Conservation (phyloP, 2,888 invertebrate species). For the Melipona bicolor region DNA sequence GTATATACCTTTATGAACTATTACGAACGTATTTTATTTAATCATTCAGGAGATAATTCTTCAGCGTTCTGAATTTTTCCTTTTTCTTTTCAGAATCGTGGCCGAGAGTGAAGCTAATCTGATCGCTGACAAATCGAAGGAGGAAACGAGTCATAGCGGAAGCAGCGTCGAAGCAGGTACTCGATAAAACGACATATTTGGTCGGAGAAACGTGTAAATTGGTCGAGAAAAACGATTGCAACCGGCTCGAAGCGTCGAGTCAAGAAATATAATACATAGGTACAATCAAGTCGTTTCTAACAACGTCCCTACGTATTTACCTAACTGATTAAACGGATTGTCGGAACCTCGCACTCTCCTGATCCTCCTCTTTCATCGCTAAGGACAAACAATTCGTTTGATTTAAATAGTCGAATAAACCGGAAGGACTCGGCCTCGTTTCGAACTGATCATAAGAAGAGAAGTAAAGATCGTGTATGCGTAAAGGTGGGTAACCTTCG, state of each 20-base stretch:
- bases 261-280: conserved; percentile 54
- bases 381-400: conserved; percentile 49
- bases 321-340: conserved; percentile 67
- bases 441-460: conserved; percentile 47
- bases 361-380: conserved; percentile 1
- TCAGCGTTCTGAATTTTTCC: no score
- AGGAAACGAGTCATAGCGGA: conserved; percentile 41
- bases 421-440: conserved; percentile 10
- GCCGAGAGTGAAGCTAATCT: conserved; percentile 13
- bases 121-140: conserved; percentile 14
- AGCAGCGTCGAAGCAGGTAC: conserved; percentile 67
- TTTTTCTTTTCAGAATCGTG: no score
- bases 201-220: conserved; percentile 74
- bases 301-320: conserved; percentile 21
- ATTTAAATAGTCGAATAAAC: neutral
- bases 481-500: conserved; percentile 3
- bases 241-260: conserved; percentile 66
- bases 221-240: conserved; percentile 74
- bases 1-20: no score
- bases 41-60: no score
- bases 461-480: conserved; percentile 25
- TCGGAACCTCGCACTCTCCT: conserved; percentile 43
- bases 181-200: conserved; percentile 56
- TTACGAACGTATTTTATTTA: no score
- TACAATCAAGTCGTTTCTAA: conserved; percentile 25